Base-by-base conservation (phyloP, 1,140 invertebrate species). In the Brachionus sp. region DNA sequence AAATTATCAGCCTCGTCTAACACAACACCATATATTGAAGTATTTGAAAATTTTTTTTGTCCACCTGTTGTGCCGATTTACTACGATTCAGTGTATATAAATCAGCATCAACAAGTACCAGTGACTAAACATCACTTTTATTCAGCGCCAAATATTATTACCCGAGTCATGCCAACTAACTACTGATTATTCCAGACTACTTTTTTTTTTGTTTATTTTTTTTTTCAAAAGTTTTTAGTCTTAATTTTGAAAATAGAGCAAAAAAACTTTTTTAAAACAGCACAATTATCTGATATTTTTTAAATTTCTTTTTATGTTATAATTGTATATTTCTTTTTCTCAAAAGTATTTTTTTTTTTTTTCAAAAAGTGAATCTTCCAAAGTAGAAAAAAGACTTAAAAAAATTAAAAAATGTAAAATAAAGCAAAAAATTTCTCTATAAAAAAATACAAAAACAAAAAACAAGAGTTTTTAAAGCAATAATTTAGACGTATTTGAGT, bases 41-140 rank as follows among this genome's bases (percentile, higher is more conserved):
- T 80, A 19, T 80, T 62, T 25, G 77, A 80, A 37, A 80, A 80
- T 44, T 80, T 33, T 35, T 80, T 80, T 62, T 80, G 77, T 66
- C 77, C 77, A 6, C 77, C 77, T 25, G 62, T 80, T 6, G 9
- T 80, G 35, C 77, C 77, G 3, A 80, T 80, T 62, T 62, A 29
- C 12, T 57, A 57, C 50, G 50, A 80, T 42, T 25, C 50, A 16
- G 50, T 80, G 19, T 80, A 80, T 13, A 57, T 80, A 16, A 80
- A 66, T 80, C 77, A 57, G 19, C 77, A 75, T 39, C 66, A 70
- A 39, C 66, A 70, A 70, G 66, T 33, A n/a, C 66, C 66, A 10
- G 35, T 70, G 29, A 70, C 66, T n/a, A 70, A 70, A 13, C 37
- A 75, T 75, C 70, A 75, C 37, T 75, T 75, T 16, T 75, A 75